Base-by-base conservation (phyloP, 2,113 vertebrate genomes). In the Pipa parva region DNA sequence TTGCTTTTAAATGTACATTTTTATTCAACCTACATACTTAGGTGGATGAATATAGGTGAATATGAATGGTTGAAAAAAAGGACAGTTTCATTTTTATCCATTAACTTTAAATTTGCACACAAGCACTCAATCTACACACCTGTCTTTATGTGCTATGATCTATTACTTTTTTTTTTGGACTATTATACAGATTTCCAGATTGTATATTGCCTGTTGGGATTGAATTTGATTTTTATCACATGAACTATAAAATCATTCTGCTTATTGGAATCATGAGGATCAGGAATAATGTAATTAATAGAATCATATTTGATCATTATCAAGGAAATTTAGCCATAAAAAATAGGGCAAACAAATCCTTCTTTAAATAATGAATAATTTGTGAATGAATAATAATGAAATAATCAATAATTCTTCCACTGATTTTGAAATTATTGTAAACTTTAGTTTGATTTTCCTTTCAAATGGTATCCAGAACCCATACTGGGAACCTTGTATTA, bases 391-490 rank as follows among this genome's bases (percentile, higher is more conserved):
- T 80, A 0, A 66, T 67, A 75, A 71, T 78, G 62, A 71, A 60
- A 70, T 18, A 17, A 28, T 29, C 66, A n/a, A n/a, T 71, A 61
- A 61, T 74, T 22, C n/a, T 73, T 75, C 79, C 50, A 50, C 56
- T 63, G 72, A 63, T 78, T 76, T 71, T 33, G 68, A 70, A 82
- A 60, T 62, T 48, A 74, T 77, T 77, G 31, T 63, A 80, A 71
- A 72, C 73, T 59, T 77, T 59, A 13, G 58, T 26, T 71, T 46
- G n/a, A n/a, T n/a, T n/a, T n/a, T n/a, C n/a, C n/a, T n/a, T n/a
- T n/a, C n/a, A n/a, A n/a, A n/a, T n/a, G n/a, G n/a, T n/a, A n/a
- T n/a, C n/a, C n/a, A n/a, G n/a, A n/a, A n/a, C n/a, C n/a, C n/a
- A n/a, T n/a, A n/a, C n/a, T n/a, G n/a, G n/a, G n/a, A n/a, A n/a